A percentile compares a stretch with the other conserved stretches of the same genome.
Conservation (phyloP, 2,797 vertebrate species). For the Rhinoraja longicauda region DNA sequence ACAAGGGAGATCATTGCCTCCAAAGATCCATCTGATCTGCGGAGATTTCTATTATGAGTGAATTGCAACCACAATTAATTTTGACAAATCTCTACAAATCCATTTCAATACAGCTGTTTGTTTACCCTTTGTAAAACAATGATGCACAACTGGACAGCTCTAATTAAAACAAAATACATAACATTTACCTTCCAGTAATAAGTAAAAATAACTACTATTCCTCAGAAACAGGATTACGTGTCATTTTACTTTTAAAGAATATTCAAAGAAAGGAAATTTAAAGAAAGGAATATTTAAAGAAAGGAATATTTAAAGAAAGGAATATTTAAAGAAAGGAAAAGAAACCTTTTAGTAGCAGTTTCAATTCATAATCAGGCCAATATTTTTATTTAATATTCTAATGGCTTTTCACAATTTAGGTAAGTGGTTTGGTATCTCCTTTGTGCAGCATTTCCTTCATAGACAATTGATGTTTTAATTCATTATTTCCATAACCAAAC, state of each 20-base stretch:
- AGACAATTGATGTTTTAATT: neutral
- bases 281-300: neutral
- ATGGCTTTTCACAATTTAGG: neutral
- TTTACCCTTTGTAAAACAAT: neutral
- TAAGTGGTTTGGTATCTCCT: neutral
- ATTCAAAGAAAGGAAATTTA: neutral
- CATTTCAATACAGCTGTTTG: neutral
- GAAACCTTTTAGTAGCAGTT: neutral
- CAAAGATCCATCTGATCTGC: constrained; percentile 4
- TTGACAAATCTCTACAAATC: neutral
- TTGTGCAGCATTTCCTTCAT: neutral
- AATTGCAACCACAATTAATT: neutral
- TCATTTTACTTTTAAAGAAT: neutral
- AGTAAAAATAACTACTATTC: neutral
- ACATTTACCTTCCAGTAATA: neutral
- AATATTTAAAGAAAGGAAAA: neutral
- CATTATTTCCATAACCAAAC: neutral
- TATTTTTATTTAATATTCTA: neutral
- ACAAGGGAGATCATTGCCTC: neutral
- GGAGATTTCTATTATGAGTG: neutral
- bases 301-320: neutral
- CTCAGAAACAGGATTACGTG: neutral
- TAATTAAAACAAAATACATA: neutral
- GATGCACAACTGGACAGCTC: neutral
- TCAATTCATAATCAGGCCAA: neutral